Conservation (phyloP, 2,113 vertebrate species). For the Prolemur simus region DNA sequence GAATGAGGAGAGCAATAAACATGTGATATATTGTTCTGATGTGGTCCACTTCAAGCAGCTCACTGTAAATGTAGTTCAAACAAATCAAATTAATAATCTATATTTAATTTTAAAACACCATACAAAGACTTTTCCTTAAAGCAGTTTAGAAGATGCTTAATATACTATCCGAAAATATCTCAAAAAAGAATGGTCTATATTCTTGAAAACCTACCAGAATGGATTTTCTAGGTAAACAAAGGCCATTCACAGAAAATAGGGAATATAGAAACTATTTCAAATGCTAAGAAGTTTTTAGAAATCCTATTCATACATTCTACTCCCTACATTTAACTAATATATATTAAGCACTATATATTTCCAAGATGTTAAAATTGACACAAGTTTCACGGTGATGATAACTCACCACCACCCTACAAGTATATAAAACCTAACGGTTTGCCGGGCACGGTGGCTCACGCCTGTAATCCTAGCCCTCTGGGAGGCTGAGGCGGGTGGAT, state of each 20-base stretch:
- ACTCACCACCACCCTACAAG: background rate
- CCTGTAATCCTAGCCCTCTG: no score
- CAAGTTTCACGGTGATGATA: background rate
- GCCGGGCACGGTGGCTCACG: no score
- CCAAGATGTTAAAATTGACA: background rate
- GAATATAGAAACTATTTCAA: background rate
- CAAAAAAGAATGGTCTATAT: background rate
- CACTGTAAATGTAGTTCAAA: conserved; percentile 83
- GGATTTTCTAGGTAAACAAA: background rate
- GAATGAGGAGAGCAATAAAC: conserved; percentile 96
- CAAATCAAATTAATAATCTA: background rate
- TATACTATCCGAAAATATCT: background rate
- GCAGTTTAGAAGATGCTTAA: background rate
- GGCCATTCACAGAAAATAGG: background rate
- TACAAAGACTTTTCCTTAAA: conserved; percentile 2
- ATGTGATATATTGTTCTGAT: conserved; percentile 99
- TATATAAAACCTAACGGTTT: background rate
- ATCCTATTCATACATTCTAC: background rate
- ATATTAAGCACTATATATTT: background rate
- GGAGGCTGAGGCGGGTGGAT: no score
- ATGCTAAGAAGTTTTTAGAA: background rate
- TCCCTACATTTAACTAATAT: background rate
- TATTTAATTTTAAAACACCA: background rate
- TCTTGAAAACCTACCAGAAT: background rate
- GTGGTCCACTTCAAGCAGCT: conserved; percentile 98